A percentile compares a stretch with the other conserved stretches of the same genome.
Conservation (phyloP, 2,888 invertebrate species). For the Machimus rusticus region DNA sequence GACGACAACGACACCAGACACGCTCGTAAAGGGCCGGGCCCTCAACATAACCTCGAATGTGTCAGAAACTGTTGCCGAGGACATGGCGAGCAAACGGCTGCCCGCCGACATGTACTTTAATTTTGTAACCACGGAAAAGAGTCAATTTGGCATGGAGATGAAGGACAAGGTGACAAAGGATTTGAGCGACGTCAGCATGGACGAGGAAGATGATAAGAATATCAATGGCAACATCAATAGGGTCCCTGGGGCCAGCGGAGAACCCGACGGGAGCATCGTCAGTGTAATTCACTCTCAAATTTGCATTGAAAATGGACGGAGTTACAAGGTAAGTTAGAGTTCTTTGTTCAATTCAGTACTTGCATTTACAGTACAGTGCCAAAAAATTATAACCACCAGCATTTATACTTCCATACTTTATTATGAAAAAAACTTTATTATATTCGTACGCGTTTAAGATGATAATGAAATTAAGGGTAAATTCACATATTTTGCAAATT, state of each 20-base stretch:
- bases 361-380: no score
- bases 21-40: conserved; percentile 11
- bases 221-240: conserved; percentile 54
- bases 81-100: not conserved
- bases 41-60: conserved; percentile 20
- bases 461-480: no score
- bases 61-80: not conserved
- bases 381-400: no score
- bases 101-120: conserved; percentile 45
- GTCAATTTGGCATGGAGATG: conserved; percentile 20
- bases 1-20: not conserved
- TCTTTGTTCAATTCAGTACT: not conserved
- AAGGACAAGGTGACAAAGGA: conserved; percentile 60
- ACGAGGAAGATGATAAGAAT: conserved; percentile 65
- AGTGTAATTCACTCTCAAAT: conserved; percentile 50
- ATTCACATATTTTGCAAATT: no score
- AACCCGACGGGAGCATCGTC: not conserved
- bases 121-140: conserved; percentile 53
- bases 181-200: conserved; percentile 81
- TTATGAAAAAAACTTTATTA: no score
- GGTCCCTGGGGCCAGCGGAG: conserved; percentile 38
- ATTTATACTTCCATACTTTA: no score
- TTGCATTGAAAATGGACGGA: conserved; percentile 65
- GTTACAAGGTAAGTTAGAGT: conserved; percentile 64
- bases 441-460: no score